Conservation (phyloP, 2,797 vertebrate species). For the Onychomys arenicola region DNA sequence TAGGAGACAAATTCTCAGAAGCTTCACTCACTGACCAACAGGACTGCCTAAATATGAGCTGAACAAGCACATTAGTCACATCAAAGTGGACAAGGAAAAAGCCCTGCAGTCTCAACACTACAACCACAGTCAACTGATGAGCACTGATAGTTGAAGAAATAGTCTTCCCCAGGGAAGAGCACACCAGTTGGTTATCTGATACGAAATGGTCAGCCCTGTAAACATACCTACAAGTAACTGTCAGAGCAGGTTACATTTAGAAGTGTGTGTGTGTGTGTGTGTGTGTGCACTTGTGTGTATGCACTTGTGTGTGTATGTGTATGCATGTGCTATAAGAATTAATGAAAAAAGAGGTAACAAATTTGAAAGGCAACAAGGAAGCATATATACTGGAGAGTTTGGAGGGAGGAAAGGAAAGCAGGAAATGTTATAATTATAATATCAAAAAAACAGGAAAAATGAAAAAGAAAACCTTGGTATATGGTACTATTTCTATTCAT, state of each 20-base stretch:
- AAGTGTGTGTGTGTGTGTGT: not conserved
- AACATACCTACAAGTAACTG: not conserved
- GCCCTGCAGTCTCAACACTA: not conserved
- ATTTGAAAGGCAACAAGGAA: not conserved
- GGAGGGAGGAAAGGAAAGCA: not conserved
- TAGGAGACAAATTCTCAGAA: not conserved
- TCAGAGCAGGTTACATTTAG: not conserved
- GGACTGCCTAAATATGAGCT: not conserved
- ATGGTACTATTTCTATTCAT: not conserved
- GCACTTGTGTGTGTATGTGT: not conserved
- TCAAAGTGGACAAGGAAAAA: not conserved
- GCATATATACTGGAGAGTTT: not conserved
- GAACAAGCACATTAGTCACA: not conserved
- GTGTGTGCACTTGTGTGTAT: not conserved
- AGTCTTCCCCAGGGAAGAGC: too few species aligned
- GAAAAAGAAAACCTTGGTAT: not conserved
- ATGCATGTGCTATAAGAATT: not conserved
- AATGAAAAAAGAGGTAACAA: not conserved
- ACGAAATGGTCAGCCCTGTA: not conserved
- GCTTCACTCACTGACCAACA: not conserved
- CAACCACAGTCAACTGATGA: not conserved
- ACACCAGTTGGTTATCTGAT: not conserved
- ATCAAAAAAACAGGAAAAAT: not conserved
- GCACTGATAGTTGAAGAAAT: not conserved
- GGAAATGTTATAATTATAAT: not conserved